Evolutionary conservation across 2,113 vertebrate species (phyloP).

Genomic region (Lamprotornis superbus): DNA sequence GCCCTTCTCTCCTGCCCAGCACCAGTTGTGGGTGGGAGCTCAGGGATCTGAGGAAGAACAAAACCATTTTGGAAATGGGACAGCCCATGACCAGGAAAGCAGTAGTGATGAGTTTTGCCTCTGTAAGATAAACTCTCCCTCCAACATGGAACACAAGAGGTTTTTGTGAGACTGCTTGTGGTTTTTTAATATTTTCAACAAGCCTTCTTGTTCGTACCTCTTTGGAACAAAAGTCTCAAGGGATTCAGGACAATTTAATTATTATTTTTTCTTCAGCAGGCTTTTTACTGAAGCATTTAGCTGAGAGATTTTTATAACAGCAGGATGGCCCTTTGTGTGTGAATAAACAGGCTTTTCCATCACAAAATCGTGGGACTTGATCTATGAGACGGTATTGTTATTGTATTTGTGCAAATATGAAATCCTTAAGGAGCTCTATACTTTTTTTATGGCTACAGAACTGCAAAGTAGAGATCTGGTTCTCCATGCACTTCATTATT

Average conservation of each 20-base stretch:
- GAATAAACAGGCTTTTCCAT: constrained; percentile 28
- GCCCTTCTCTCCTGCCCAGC: not conserved
- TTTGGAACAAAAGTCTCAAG: not conserved
- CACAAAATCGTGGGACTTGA: not conserved
- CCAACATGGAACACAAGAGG: not conserved
- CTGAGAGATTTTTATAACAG: constrained; percentile 12
- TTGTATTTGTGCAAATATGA: constrained; percentile 16
- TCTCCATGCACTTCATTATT: not conserved
- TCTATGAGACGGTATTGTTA: not conserved
- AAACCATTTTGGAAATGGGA: not conserved
- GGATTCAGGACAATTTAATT: not conserved
- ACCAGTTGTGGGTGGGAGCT: not conserved
- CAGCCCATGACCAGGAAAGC: not conserved
- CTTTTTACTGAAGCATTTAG: constrained; percentile 26
- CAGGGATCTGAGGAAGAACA: not conserved
- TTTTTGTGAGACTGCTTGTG: not conserved
- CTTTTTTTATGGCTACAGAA: not conserved
- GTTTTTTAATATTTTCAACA: not conserved
- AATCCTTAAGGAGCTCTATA: not conserved
- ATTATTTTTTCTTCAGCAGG: not conserved
- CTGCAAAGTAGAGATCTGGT: not conserved
- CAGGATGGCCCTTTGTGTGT: constrained; percentile 4
- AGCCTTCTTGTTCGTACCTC: not conserved
- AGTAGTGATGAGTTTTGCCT: not conserved
- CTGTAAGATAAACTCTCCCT: not conserved